Percentiles rank a stretch among this genome's conserved stretches.
Evolutionary conservation across 2,113 vertebrate species (phyloP).

Genomic region (Cyanoliseus patagonus): DNA sequence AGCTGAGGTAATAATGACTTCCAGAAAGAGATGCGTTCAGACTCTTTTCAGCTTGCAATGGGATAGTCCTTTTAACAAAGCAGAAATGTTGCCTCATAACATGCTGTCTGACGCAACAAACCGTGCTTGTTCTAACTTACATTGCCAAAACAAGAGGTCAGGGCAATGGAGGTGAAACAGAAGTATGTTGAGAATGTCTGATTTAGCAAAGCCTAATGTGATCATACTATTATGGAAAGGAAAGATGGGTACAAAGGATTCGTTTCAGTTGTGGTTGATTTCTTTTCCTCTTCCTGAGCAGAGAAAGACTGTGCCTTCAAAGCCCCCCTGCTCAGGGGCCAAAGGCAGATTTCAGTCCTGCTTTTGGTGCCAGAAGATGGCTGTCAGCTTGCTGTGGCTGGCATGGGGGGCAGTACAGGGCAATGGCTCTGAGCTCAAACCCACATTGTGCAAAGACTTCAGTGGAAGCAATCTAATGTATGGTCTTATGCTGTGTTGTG

Average conservation of each 20-base stretch:
- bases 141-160: neutral
- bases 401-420: rapidly evolving
- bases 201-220: neutral
- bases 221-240: neutral
- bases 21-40: neutral
- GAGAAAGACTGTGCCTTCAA: neutral
- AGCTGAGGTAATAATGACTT: neutral
- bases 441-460: rapidly evolving
- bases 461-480: rapidly evolving
- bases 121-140: neutral
- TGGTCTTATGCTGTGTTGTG: rapidly evolving
- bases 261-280: neutral
- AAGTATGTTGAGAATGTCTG: neutral
- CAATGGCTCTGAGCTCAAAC: neutral
- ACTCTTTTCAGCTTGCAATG: neutral
- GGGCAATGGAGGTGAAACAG: neutral
- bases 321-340: neutral
- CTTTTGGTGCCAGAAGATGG: neutral
- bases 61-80: neutral
- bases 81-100: neutral
- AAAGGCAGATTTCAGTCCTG: neutral
- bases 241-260: neutral
- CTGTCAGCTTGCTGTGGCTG: rapidly evolving
- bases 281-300: neutral
- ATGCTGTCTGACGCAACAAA: neutral